Evolutionary conservation across 2,888 invertebrate genomes (phyloP).

Genomic region (Scaptomyza caliginosa): DNA sequence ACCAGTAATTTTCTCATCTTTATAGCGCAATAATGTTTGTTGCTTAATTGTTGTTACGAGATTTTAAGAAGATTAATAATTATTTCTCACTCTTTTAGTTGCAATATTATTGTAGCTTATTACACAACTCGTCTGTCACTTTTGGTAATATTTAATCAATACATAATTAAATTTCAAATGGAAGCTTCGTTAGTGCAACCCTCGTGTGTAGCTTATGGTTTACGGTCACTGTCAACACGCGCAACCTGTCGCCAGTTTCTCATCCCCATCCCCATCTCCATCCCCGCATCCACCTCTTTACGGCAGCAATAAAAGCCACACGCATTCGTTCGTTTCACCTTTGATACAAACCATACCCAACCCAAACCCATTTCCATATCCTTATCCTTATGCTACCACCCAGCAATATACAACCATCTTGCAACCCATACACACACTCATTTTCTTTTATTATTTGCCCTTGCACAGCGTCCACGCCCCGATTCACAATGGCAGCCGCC

Average conservation of each 20-base stretch:
- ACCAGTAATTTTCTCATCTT: slow-evolving; percentile 23
- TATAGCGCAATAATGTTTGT: slow-evolving; percentile 1
- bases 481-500: slow-evolving; percentile 45
- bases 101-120: background rate
- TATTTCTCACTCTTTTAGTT: no score
- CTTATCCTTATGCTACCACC: background rate
- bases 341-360: no score
- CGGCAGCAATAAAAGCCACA: slow-evolving; percentile 71
- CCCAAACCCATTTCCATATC: background rate
- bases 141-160: slow-evolving; percentile 16
- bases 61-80: no score
- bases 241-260: slow-evolving; percentile 67
- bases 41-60: background rate
- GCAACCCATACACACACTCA: background rate
- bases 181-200: slow-evolving; percentile 26
- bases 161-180: slow-evolving; percentile 23
- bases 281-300: slow-evolving; percentile 16
- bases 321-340: slow-evolving; percentile 63
- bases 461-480: slow-evolving; percentile 40
- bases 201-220: slow-evolving; percentile 25
- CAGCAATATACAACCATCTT: background rate
- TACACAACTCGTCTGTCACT: background rate
- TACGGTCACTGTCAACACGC: slow-evolving; percentile 62
- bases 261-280: background rate
- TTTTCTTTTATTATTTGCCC: slow-evolving; percentile 11